Conservation (phyloP, 2,888 invertebrate species). For the Hoplodrina ambigua region DNA sequence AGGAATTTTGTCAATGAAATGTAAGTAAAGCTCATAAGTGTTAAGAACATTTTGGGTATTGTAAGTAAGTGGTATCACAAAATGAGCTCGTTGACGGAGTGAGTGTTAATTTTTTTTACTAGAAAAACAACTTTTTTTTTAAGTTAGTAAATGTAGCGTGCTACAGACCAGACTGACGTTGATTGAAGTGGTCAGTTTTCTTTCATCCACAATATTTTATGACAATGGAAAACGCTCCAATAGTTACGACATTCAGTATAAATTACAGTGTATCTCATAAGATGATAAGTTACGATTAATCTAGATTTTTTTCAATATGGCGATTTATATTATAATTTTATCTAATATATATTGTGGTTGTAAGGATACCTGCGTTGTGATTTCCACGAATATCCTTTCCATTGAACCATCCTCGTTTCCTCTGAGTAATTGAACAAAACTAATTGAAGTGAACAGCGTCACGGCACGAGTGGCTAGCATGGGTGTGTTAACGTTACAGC, state of each 20-base stretch:
- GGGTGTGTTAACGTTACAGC: slow-evolving; percentile 83
- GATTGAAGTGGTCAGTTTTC: slow-evolving; percentile 88
- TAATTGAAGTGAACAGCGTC: slow-evolving; percentile 68
- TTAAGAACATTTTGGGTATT: slow-evolving; percentile 89
- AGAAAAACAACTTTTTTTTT: slow-evolving; percentile 82
- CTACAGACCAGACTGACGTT: slow-evolving; percentile 87
- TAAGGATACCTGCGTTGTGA: slow-evolving; percentile 91
- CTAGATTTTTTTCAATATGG: slow-evolving; percentile 91
- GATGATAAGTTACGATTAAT: slow-evolving; percentile 90
- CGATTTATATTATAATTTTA: slow-evolving; percentile 91
- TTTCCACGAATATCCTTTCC: slow-evolving; percentile 86
- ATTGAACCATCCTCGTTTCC: slow-evolving; percentile 80
- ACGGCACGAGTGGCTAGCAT: slow-evolving; percentile 81
- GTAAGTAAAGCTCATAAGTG: slow-evolving; percentile 87
- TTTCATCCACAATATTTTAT: slow-evolving; percentile 90
- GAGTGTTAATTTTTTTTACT: slow-evolving; percentile 88
- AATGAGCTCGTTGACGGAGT: slow-evolving; percentile 88
- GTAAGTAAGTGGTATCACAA: slow-evolving; percentile 87
- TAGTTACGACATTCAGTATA: slow-evolving; percentile 87
- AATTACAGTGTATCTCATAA: slow-evolving; percentile 90
- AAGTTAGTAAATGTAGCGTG: slow-evolving; percentile 88
- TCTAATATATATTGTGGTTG: slow-evolving; percentile 94
- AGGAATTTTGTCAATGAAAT: slow-evolving; percentile 85
- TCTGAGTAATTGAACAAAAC: slow-evolving; percentile 69
- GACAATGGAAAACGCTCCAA: slow-evolving; percentile 85